A percentile compares a stretch with the other conserved stretches of the same genome.
These are phyloP conservation scores for Hirtodrosophila trivittata DNA, from an alignment of 2,888 invertebrate species.

Conservation along the genomic window DNA sequence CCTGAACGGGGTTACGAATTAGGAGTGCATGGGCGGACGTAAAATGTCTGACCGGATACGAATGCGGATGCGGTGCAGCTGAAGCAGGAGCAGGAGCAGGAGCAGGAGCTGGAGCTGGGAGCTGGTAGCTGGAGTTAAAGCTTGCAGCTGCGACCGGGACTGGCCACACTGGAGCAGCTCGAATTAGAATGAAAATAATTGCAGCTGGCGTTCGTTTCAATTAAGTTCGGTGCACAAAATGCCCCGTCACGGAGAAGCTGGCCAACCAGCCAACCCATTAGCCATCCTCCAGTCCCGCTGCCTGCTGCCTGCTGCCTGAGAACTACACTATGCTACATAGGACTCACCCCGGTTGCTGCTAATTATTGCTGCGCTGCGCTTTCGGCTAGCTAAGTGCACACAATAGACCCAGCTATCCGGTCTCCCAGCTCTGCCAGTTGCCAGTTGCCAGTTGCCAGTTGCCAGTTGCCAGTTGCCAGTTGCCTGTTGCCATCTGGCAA, in stretches of 20 bases:
- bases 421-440: neutral
- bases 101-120: neutral
- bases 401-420: constrained; percentile 24
- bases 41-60: neutral
- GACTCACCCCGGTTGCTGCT: constrained; percentile 51
- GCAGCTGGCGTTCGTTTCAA: constrained; percentile 72
- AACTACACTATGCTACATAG: neutral
- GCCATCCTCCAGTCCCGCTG: neutral
- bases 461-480: neutral
- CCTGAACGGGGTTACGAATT: constrained; percentile 47
- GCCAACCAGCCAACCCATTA: constrained; percentile 26
- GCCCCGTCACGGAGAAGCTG: constrained; percentile 33
- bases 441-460: constrained; percentile 2
- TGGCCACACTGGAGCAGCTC: constrained; percentile 42
- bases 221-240: constrained; percentile 63
- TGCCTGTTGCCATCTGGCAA: neutral
- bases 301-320: neutral
- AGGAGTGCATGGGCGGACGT: constrained; percentile 18
- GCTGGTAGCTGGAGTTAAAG: constrained; percentile 12
- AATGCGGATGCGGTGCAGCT: constrained; percentile 6
- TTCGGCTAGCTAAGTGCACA: constrained; percentile 54
- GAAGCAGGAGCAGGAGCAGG: neutral
- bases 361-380: constrained; percentile 61
- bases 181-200: constrained; percentile 76
- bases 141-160: neutral